phyloP scores from a whole-genome alignment of 2,113 vertebrate species.

The Cromileptes altivelis region DNA sequence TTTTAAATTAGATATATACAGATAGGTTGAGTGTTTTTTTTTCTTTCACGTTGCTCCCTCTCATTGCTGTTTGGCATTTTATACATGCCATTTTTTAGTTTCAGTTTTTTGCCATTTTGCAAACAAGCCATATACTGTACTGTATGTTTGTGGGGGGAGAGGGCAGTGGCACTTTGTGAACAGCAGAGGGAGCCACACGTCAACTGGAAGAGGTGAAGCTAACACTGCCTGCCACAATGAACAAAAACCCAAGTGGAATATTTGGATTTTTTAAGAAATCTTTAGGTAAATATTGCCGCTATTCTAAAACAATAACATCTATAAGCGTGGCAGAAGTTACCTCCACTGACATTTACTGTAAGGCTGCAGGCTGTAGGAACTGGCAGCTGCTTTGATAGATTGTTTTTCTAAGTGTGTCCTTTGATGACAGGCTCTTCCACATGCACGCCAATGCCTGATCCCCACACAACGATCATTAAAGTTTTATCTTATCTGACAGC shows the following conservation, averaged over 20 bases:
- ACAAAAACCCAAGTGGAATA: conserved; percentile 5
- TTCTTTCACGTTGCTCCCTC: conserved; percentile 35
- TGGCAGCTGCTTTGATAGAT: conserved; percentile 38
- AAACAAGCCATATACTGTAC: conserved; percentile 69
- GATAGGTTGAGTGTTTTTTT: conserved; percentile 19
- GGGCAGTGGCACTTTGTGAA: conserved; percentile 48
- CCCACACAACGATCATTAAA: conserved; percentile 43
- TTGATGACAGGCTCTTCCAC: conserved; percentile 25
- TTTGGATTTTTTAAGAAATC: conserved; percentile 12
- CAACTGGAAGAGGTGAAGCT: conserved; percentile 16
- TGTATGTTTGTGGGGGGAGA: conserved; percentile 36
- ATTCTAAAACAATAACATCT: conserved; percentile 14
- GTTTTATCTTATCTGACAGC: conserved; percentile 55
- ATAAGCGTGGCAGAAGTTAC: conserved; percentile 6
- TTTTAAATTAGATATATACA: conserved; percentile 6
- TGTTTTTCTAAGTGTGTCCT: conserved; percentile 42
- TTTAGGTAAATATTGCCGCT: conserved; percentile 32
- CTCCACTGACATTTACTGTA: conserved; percentile 16
- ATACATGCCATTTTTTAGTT: conserved; percentile 14
- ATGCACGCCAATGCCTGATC: conserved; percentile 42
- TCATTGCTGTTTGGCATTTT: conserved; percentile 25
- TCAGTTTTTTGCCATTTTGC: conserved; percentile 36
- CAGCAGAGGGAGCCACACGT: conserved; percentile 70
- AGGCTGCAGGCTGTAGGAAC: conserved; percentile 13
- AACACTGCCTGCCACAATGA: conserved; percentile 30